Evolutionary conservation across 2,113 vertebrate genomes (phyloP), one percentile per base, ranked within the genome.

Genomic region (Mirounga angustirostris): DNA sequence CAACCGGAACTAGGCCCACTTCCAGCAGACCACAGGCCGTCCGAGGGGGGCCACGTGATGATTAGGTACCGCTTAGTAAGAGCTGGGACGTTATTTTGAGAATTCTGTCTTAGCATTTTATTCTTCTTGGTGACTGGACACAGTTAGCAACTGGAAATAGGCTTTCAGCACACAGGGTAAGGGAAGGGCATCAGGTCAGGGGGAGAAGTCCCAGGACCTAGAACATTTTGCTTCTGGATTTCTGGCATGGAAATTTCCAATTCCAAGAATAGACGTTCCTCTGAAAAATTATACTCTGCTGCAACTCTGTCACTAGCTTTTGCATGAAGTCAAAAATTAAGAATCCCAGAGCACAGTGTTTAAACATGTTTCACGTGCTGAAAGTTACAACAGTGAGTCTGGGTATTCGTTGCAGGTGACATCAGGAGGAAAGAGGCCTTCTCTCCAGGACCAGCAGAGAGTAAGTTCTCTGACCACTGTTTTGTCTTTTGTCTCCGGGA

Each of bases 21-120:
- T 36, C 59, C 15, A 3, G 1, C 16, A 2, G 78, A 58, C 24
- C 61, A 2, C 12, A 13, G n/a, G n/a, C 30, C 13, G 2, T 1
- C 43, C 11, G 0, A 5, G 63, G 18, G 40, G 7, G 6, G 19
- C 24, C n/a, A 5, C 0, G 21, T 3, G 59, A 40, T 15, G 0
- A 43, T 2, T 7, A 16, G 9, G 43, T 22, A 9, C 65, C 0
- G 13, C 13, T 58, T 15, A 19, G 82, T 0, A 50, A 50, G 71
- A 22, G 21, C 54, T 3, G 0, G 19, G 59, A 30, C 21, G 0
- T 6, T 43, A 11, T 12, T 7, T 19, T 56, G 63, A 79, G 81
- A 24, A 24, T 61, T 59, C 11, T 28, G 69, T 30, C 28, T 19
- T 10, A 11, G 11, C 26, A 1, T 16, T 33, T 50, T 8, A 19